Base-by-base conservation (phyloP, 2,888 invertebrate genomes). In the Tenthredo notha region DNA sequence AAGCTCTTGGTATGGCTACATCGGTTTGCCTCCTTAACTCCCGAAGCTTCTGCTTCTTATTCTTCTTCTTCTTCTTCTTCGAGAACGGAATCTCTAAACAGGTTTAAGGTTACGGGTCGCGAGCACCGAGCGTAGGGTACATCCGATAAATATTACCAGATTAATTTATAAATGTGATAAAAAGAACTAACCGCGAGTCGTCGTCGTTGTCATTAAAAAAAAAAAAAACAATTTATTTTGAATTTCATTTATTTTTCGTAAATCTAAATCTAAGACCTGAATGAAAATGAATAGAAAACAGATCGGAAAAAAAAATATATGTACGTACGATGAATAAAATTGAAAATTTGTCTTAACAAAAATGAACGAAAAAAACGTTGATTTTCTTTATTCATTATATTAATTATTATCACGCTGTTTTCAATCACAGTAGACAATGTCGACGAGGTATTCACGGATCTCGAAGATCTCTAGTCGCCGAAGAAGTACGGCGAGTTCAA, bases 401-500 rank as follows among this genome's bases (percentile, higher is more conserved):
- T n/a, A n/a, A n/a, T n/a, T n/a, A n/a, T n/a, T 54, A 33, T 50
- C 25, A 29, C 21, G 10, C 29, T 18, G 15, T 1, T 37, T 75
- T 18, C 37, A 21, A 58, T 85, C 85, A 10, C 89, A 93, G 92
- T 82, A 90, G 91, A 87, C 93, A 92, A 90, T 92, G 91, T 87
- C 91, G 92, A 29, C 90, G 91, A 74, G 90, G 90, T 33, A 70
- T 92, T 61, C 91, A 92, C 86, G 92, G 92, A 54, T 92, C 92
- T 58, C 89, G 89, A 72, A 90, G 92, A 77, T 93, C 92, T 90
- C 95, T 97, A 85, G 96, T 98, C 58, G 97, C 97, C 91, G 97
- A 97, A 92, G 98, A 98, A 94, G 96, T 97, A 84, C 95, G 97
- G 83, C 95, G 97, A 88, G 98, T 98, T 80, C 97, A 98, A 93